A percentile compares a stretch with the other conserved stretches of the same genome.
Evolutionary conservation across 1,140 invertebrate species (phyloP).

Genomic region (Platorchestia sp.): DNA sequence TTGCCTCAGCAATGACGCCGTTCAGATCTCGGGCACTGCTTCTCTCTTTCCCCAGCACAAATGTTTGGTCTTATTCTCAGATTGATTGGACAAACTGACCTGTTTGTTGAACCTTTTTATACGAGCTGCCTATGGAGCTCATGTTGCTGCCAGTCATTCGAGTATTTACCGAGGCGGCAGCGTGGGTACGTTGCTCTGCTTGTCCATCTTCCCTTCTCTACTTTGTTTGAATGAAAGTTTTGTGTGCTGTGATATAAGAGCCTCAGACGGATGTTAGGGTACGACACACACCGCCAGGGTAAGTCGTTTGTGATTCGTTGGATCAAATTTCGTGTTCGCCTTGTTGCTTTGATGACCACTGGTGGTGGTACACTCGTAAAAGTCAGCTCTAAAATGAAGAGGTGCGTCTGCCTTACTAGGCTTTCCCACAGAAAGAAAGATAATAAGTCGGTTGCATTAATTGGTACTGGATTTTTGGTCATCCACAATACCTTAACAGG

Average conservation of each 20-base stretch:
- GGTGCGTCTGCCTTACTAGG: no score
- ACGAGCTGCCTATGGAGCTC: not conserved
- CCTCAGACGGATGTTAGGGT: no score
- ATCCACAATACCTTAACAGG: no score
- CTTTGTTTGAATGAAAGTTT: not conserved
- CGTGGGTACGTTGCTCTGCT: not conserved
- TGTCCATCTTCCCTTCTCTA: not conserved
- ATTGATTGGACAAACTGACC: constrained; percentile 19
- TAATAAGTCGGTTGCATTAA: no score
- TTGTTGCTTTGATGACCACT: no score
- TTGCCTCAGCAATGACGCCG: not conserved
- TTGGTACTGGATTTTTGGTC: no score
- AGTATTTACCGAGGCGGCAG: not conserved
- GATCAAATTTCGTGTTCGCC: no score
- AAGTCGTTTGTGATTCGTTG: no score
- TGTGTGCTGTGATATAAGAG: not conserved
- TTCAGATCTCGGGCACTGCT: not conserved
- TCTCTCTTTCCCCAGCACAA: not conserved
- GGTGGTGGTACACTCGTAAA: no score
- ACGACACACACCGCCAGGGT: no score
- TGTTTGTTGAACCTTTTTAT: constrained; percentile 20
- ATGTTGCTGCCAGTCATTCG: not conserved
- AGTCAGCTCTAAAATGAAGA: no score
- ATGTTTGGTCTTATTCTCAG: not conserved
- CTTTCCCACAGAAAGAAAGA: no score